Conservation (phyloP, 2,113 vertebrate species). For the Sciurus niger region DNA sequence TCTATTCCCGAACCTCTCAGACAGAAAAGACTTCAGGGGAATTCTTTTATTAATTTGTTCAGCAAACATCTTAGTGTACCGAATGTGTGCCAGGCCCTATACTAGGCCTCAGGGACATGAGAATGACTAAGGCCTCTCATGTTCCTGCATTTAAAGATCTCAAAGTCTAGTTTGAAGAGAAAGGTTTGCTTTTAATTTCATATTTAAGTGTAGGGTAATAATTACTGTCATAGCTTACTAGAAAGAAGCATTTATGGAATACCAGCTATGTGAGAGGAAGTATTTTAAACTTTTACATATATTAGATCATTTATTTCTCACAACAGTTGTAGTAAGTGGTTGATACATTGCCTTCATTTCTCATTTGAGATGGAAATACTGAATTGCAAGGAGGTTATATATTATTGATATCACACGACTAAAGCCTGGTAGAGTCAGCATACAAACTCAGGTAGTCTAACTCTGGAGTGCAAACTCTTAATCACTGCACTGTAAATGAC, state of each 20-base stretch:
- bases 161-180: constrained; percentile 49
- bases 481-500: background rate
- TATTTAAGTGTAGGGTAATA: constrained; percentile 15
- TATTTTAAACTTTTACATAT: constrained; percentile 46
- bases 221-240: constrained; percentile 31
- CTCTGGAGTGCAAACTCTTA: background rate
- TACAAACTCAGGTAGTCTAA: background rate
- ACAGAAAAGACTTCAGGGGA: constrained; percentile 29
- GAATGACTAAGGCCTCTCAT: background rate
- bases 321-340: background rate
- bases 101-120: background rate
- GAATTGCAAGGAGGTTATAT: background rate
- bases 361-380: constrained; percentile 44
- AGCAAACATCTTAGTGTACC: background rate
- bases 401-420: background rate
- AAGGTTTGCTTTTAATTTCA: constrained; percentile 44
- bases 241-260: constrained; percentile 36
- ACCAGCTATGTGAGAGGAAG: background rate
- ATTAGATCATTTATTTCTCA: constrained; percentile 47
- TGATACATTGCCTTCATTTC: constrained; percentile 38
- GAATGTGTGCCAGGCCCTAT: background rate
- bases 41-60: constrained; percentile 41
- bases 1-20: background rate
- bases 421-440: background rate
- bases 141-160: constrained; percentile 16